Percentiles rank a stretch among this genome's conserved stretches.
phyloP scores from a whole-genome alignment of 1,140 invertebrate genomes.

The Drosophila orosa region DNA sequence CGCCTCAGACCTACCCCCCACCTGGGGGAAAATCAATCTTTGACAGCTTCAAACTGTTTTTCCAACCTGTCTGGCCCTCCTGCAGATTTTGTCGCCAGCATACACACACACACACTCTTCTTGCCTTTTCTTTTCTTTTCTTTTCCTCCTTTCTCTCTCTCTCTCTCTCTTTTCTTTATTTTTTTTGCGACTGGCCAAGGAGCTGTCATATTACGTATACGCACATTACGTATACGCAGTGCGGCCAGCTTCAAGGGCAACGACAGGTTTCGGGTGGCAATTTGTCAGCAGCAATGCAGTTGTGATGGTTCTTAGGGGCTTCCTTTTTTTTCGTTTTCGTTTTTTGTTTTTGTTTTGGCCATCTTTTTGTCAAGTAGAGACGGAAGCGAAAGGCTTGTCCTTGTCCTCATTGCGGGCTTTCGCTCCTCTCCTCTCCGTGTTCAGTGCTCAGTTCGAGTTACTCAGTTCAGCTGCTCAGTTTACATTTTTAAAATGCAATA shows the following conservation, averaged over 20 bases:
- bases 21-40: slow-evolving; percentile 65
- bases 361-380: neutral
- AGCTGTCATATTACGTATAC: slow-evolving; percentile 18
- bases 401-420: slow-evolving; percentile 20
- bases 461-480: slow-evolving; percentile 48
- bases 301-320: slow-evolving; percentile 22
- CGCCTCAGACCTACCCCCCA: neutral
- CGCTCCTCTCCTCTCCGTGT: too few species aligned
- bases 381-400: slow-evolving; percentile 31
- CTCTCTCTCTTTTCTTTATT: neutral
- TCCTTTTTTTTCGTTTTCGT: too few species aligned
- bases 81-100: slow-evolving; percentile 29
- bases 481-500: slow-evolving; percentile 82
- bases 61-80: slow-evolving; percentile 27
- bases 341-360: neutral
- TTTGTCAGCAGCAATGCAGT: slow-evolving; percentile 61
- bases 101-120: neutral
- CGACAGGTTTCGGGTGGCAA: slow-evolving; percentile 48
- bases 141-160: neutral
- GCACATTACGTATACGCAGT: slow-evolving; percentile 41
- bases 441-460: neutral
- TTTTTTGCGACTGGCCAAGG: slow-evolving; percentile 1
- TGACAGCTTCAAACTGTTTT: slow-evolving; percentile 46
- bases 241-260: slow-evolving; percentile 22
- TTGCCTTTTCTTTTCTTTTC: neutral